Conservation (phyloP, 2,797 vertebrate genomes). For the Sphenopsis melanotis region DNA sequence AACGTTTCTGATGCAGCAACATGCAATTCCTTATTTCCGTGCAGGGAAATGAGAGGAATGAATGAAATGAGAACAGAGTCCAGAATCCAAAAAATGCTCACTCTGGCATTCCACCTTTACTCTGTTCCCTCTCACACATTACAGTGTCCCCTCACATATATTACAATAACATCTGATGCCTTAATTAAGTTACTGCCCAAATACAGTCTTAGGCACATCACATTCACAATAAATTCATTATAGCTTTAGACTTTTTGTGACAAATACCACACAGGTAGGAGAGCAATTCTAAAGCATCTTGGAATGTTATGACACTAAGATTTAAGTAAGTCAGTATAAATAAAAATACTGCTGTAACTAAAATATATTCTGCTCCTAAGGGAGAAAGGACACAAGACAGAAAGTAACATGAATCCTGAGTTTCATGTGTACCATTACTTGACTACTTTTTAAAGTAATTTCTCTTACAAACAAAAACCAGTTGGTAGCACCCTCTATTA, state of each 20-base stretch:
- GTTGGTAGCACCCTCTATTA: neutral
- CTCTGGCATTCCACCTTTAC: neutral
- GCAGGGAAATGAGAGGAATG: neutral
- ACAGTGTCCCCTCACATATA: neutral
- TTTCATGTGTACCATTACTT: neutral
- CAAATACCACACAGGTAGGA: neutral
- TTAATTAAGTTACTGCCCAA: neutral
- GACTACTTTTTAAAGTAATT: slow-evolving; percentile 13
- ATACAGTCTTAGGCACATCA: neutral
- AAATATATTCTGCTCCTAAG: neutral
- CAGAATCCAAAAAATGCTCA: neutral
- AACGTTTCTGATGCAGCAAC: neutral
- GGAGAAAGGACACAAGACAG: neutral
- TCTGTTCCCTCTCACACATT: neutral
- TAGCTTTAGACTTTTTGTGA: neutral
- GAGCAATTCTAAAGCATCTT: neutral
- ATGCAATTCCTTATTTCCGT: neutral
- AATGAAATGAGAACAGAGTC: neutral
- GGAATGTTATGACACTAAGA: neutral
- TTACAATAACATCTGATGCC: neutral
- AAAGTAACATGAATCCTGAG: neutral
- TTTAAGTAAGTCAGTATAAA: neutral
- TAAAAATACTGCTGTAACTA: neutral
- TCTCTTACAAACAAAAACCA: slow-evolving; percentile 32
- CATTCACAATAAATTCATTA: neutral